Evolutionary conservation across 1,140 invertebrate genomes (phyloP).

Genomic region (Achatina immaculata): DNA sequence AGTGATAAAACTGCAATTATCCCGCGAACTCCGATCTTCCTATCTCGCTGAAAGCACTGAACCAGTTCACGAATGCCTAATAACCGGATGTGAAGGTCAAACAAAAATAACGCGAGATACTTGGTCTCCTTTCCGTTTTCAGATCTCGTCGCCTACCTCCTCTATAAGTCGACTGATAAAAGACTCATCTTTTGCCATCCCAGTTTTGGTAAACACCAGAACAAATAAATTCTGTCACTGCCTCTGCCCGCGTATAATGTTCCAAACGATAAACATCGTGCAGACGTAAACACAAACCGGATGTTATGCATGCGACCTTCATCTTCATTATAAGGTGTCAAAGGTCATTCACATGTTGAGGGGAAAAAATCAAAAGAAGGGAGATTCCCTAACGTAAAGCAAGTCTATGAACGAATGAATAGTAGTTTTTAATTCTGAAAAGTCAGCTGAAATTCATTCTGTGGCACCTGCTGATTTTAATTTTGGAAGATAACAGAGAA

Average conservation of each 20-base stretch:
- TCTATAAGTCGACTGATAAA: constrained; percentile 31
- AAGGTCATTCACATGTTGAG: constrained; percentile 36
- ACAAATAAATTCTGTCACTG: background rate
- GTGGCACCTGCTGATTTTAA: too few relatives aligned
- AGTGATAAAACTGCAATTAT: too few relatives aligned
- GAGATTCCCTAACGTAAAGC: too few relatives aligned
- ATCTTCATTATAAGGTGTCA: constrained; percentile 14
- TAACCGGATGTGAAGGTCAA: background rate
- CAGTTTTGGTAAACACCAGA: background rate
- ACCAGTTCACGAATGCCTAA: too few relatives aligned
- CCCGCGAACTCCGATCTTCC: too few relatives aligned
- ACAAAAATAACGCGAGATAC: background rate
- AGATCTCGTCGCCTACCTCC: constrained; percentile 7
- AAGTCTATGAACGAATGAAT: too few relatives aligned
- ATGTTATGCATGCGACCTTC: constrained; percentile 19
- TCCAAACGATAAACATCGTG: background rate
- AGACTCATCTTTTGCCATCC: constrained; percentile 27
- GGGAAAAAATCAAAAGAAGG: background rate
- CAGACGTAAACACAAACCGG: constrained; percentile 18
- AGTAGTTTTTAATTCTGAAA: too few relatives aligned
- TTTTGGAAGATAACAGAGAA: too few relatives aligned
- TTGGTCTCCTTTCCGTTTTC: background rate
- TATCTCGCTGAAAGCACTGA: too few relatives aligned
- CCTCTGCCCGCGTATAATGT: too few relatives aligned
- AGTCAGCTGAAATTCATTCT: too few relatives aligned